phyloP scores from a whole-genome alignment of 2,888 invertebrate genomes.

The Hartigia nigra region DNA sequence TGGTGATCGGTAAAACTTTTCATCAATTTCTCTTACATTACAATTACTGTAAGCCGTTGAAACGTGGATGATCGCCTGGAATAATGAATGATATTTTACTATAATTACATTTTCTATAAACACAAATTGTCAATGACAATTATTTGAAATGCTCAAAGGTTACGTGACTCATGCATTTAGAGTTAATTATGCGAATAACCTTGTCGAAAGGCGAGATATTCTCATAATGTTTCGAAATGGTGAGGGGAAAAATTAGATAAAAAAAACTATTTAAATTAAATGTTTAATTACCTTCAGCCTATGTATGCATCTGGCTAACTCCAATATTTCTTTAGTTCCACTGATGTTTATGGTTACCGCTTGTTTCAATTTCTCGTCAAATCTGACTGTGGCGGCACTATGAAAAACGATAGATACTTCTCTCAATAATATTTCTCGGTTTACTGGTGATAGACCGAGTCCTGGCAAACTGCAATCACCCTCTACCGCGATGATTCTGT shows the following conservation, averaged over 20 bases:
- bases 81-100: conserved; percentile 26
- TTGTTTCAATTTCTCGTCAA: conserved; percentile 83
- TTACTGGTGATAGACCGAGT: conserved; percentile 72
- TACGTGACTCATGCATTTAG: neutral
- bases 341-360: conserved; percentile 84
- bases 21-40: conserved; percentile 56
- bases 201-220: neutral
- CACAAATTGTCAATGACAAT: neutral
- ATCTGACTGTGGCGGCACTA: conserved; percentile 91
- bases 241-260: neutral
- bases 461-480: conserved; percentile 77
- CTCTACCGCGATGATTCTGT: conserved; percentile 76
- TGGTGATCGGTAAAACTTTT: conserved; percentile 64
- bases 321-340: conserved; percentile 81
- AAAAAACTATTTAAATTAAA: neutral
- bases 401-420: conserved; percentile 81
- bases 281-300: conserved; percentile 73
- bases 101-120: neutral
- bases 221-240: neutral
- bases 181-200: neutral
- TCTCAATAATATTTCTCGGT: conserved; percentile 72
- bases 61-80: conserved; percentile 78
- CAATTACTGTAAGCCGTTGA: conserved; percentile 88
- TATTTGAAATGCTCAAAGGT: neutral
- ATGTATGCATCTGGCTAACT: conserved; percentile 76